Evolutionary conservation across 2,797 vertebrate genomes (phyloP), one percentile per base, ranked within the genome.

Genomic region (Rhincodon typus): DNA sequence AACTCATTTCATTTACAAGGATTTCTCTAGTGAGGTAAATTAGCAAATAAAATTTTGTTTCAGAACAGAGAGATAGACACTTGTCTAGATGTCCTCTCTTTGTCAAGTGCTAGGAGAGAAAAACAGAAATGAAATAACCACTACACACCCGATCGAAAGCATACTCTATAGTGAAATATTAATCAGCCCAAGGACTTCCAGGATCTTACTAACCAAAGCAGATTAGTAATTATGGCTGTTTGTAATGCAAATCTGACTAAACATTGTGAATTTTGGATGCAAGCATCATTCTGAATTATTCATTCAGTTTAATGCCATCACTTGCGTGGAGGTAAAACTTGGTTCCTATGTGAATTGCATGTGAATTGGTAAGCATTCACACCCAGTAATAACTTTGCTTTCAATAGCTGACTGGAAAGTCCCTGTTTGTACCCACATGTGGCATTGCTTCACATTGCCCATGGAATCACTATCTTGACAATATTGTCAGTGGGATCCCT

Each of bases 241-340:
- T 90, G 57, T 90, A 34, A 90, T 90, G 87, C 87, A 90, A 90
- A 90, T 84, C 5, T 46, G 21, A 46, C 38, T 25, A 84, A 84
- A 19, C 21, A 84, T 90, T 90, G 87, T 17, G 87, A 57, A 90
- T 90, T 62, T 62, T 34, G 34, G 15, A 66, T 66, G 62, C 53
- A 62, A 66, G 62, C 34, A 62, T 66, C 17, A 66, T 66, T 62
- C 53, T 90, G 87, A 90, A 90, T 90, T 90, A 90, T 90, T 90
- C 57, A 90, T 90, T 57, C 42, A 15, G 3, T 0, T 90, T 19
- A 90, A 30, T 34, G 17, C 13, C 30, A 17, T 90, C 12, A 66
- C 34, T 90, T 34, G 30, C 38, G 21, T 30, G 19, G 13, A 66
- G 17, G 34, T 21, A 57, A 88, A 34, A 66, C 6, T 25, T 57